These are phyloP conservation scores for Brotula barbata DNA, from an alignment of 2,797 vertebrate genomes.

Conservation along the genomic window DNA sequence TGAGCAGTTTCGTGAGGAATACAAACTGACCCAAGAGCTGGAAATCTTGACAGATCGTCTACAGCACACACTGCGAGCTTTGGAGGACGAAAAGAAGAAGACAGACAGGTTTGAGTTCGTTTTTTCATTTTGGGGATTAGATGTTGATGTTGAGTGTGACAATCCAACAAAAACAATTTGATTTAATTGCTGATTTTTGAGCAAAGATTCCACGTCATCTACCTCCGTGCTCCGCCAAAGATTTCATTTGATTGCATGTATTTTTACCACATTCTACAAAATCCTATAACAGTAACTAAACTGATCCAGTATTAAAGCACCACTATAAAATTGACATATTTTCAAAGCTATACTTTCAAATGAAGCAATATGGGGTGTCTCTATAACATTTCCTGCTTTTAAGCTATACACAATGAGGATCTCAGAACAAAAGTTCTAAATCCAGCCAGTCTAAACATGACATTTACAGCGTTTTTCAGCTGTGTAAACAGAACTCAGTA, in stretches of 20 bases:
- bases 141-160: neutral
- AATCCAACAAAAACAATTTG: neutral
- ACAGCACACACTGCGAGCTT: conserved; percentile 93
- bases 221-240: too few relatives aligned
- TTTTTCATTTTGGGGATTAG: neutral
- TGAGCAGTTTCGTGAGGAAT: conserved; percentile 98
- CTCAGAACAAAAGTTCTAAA: neutral
- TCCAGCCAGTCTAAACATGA: neutral
- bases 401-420: neutral
- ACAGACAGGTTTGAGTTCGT: conserved; percentile 88
- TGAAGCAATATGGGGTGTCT: too few relatives aligned
- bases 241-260: too few relatives aligned
- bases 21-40: conserved; percentile 96
- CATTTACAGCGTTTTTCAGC: neutral
- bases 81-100: conserved; percentile 99
- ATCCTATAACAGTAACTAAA: too few relatives aligned
- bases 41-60: conserved; percentile 97
- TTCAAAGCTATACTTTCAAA: too few relatives aligned
- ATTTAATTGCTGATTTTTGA: too few relatives aligned
- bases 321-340: too few relatives aligned
- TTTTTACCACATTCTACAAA: too few relatives aligned
- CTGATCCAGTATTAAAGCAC: too few relatives aligned
- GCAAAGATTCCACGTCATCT: too few relatives aligned
- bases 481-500: neutral
- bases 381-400: neutral